Evolutionary conservation across 2,888 invertebrate species (phyloP).

Genomic region (Stenodema calcarata): DNA sequence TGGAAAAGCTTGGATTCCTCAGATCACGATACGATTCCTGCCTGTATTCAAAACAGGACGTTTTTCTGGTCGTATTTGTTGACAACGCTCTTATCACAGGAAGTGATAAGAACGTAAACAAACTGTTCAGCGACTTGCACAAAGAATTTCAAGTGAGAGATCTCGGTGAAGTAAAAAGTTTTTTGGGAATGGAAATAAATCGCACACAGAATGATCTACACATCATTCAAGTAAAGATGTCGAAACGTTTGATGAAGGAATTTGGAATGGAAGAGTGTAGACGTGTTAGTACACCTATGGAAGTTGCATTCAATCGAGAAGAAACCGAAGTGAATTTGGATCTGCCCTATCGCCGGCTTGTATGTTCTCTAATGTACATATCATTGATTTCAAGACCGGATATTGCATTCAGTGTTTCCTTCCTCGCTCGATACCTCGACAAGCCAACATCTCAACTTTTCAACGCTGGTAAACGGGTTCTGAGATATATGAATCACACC

Average conservation of each 20-base stretch:
- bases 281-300: slow-evolving; percentile 46
- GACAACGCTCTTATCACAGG: slow-evolving; percentile 48
- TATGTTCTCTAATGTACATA: slow-evolving; percentile 46
- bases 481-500: not conserved
- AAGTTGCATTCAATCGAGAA: slow-evolving; percentile 27
- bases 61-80: slow-evolving; percentile 29
- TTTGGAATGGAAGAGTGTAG: slow-evolving; percentile 34
- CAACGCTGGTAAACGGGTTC: not conserved
- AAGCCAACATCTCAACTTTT: not conserved
- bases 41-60: slow-evolving; percentile 7
- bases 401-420: not conserved
- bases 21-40: slow-evolving; percentile 30
- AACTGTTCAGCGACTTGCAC: slow-evolving; percentile 23
- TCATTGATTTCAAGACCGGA: not conserved
- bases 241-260: not conserved
- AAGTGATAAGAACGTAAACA: too few species aligned
- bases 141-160: slow-evolving; percentile 43
- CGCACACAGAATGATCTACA: not conserved
- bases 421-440: not conserved
- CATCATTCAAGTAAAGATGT: slow-evolving; percentile 33
- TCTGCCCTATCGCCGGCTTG: slow-evolving; percentile 44
- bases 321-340: not conserved
- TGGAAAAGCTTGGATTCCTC: slow-evolving; percentile 29
- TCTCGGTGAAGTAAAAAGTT: slow-evolving; percentile 18
- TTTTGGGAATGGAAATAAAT: slow-evolving; percentile 43